Evolutionary conservation across 1,140 invertebrate genomes (phyloP).

Genomic region (Drosophila orosa): DNA sequence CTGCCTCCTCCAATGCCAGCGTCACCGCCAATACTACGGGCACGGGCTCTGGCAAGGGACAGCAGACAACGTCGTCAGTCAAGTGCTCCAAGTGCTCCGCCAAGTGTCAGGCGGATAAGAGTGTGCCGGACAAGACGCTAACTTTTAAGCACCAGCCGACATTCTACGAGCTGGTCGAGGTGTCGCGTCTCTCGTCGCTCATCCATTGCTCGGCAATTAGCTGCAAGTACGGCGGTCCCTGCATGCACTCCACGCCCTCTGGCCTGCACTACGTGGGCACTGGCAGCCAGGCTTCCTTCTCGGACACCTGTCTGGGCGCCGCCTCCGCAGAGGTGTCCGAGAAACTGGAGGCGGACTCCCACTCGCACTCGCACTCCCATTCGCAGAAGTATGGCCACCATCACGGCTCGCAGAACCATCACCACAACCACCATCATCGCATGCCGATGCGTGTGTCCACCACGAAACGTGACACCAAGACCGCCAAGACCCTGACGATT

Average conservation of each 20-base stretch:
- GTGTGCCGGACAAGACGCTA: slow-evolving; percentile 50
- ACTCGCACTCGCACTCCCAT: slow-evolving; percentile 20
- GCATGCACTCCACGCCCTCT: slow-evolving; percentile 54
- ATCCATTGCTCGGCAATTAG: slow-evolving; percentile 71
- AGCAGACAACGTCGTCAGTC: slow-evolving; percentile 33
- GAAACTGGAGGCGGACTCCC: slow-evolving; percentile 32
- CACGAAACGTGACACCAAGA: slow-evolving; percentile 91
- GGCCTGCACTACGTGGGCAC: slow-evolving; percentile 66
- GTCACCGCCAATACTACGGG: slow-evolving; percentile 9
- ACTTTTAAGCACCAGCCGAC: slow-evolving; percentile 74
- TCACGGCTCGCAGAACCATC: slow-evolving; percentile 39
- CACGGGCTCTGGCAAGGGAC: slow-evolving; percentile 1
- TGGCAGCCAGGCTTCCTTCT: slow-evolving; percentile 57
- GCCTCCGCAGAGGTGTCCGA: slow-evolving; percentile 6
- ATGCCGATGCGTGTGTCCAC: slow-evolving; percentile 86
- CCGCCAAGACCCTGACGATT: slow-evolving; percentile 94
- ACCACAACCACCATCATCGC: slow-evolving; percentile 60
- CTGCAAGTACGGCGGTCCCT: slow-evolving; percentile 69
- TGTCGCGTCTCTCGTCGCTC: slow-evolving; percentile 74
- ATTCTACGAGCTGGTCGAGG: slow-evolving; percentile 78
- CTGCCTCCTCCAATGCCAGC: slow-evolving; percentile 5
- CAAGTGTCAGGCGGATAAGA: slow-evolving; percentile 55
- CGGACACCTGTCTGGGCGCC: slow-evolving; percentile 64
- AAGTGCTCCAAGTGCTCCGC: slow-evolving; percentile 44
- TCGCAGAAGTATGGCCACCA: slow-evolving; percentile 33